Percentiles rank a stretch among this genome's conserved stretches.
Evolutionary conservation across 2,888 invertebrate species (phyloP).

Genomic region (Peribatodes rhomboidaria): DNA sequence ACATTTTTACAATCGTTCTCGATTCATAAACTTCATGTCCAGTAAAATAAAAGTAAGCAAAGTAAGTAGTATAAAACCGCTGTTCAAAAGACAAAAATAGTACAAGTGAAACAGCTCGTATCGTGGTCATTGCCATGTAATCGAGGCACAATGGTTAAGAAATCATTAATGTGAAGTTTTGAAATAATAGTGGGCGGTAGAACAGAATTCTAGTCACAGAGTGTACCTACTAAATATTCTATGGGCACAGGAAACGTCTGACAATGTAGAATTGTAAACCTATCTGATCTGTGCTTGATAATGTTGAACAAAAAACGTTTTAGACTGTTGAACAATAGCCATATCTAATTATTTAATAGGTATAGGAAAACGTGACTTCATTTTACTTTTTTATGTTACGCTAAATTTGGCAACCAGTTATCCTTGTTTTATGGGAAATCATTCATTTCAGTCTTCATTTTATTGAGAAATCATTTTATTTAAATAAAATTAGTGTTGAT

Average conservation of each 20-base stretch:
- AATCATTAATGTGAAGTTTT: constrained; percentile 52
- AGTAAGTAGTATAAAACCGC: constrained; percentile 7
- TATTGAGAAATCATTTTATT: neutral
- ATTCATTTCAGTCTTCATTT: neutral
- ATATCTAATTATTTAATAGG: constrained; percentile 41
- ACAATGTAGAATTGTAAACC: constrained; percentile 48
- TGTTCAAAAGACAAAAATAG: constrained; percentile 46
- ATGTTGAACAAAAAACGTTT: constrained; percentile 42
- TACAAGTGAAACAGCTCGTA: constrained; percentile 55
- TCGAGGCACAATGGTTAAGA: constrained; percentile 53
- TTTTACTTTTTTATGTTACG: constrained; percentile 23
- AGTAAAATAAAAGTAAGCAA: too few species aligned
- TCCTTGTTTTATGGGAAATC: constrained; percentile 22
- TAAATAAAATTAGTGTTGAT: neutral
- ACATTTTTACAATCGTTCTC: neutral
- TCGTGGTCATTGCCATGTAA: constrained; percentile 56
- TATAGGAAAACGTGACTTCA: constrained; percentile 30
- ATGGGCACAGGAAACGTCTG: constrained; percentile 57
- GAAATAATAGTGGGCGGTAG: constrained; percentile 36
- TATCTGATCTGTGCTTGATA: constrained; percentile 54
- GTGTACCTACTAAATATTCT: constrained; percentile 25
- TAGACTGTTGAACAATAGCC: constrained; percentile 40
- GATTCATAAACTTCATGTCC: neutral
- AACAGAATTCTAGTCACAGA: constrained; percentile 55
- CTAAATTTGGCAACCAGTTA: constrained; percentile 26